Evolutionary conservation across 1,140 invertebrate species (phyloP).

Genomic region (Panonychus citri): DNA sequence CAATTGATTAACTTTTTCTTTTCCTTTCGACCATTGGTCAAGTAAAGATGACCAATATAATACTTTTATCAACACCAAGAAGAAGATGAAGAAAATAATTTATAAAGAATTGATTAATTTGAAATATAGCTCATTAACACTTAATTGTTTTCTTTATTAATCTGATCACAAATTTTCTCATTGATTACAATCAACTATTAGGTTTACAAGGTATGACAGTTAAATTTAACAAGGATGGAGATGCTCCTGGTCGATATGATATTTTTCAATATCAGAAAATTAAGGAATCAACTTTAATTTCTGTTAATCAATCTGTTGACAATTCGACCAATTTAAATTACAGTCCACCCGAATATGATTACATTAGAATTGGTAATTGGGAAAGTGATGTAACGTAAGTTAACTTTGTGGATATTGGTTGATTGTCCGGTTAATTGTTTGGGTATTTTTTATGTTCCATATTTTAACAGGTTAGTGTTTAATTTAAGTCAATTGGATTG

Average conservation of each 20-base stretch:
- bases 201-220: constrained; percentile 35
- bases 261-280: constrained; percentile 37
- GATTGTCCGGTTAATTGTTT: too few species aligned
- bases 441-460: too few species aligned
- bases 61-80: too few species aligned
- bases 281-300: background rate
- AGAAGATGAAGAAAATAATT: background rate
- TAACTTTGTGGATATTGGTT: too few species aligned
- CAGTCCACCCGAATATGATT: constrained; percentile 26
- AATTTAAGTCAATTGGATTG: constrained; percentile 25
- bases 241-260: constrained; percentile 39
- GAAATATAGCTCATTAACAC: too few species aligned
- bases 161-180: too few species aligned
- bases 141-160: too few species aligned
- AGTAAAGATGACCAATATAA: too few species aligned
- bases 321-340: background rate
- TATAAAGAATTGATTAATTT: background rate
- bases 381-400: constrained; percentile 29
- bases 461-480: constrained; percentile 19
- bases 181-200: constrained; percentile 22
- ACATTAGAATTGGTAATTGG: constrained; percentile 36
- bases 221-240: constrained; percentile 36
- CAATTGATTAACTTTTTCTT: background rate
- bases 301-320: background rate
- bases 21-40: background rate